These are phyloP conservation scores for Morinoia aosen DNA, from an alignment of 2,888 invertebrate species.

Conservation along the genomic window DNA sequence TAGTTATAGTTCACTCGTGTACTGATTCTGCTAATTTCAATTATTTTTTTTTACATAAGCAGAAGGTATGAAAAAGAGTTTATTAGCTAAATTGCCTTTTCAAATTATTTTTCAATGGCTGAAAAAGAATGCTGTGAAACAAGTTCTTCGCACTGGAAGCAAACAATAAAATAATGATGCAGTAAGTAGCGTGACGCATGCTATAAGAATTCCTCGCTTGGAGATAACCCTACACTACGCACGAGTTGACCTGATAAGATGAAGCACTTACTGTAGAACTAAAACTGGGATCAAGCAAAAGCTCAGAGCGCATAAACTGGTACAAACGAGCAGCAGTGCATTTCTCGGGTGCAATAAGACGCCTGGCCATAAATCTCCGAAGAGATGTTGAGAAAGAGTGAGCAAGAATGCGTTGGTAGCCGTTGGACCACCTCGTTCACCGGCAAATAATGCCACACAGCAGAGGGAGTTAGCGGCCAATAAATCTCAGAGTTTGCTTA, in stretches of 20 bases:
- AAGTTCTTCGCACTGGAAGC: no score
- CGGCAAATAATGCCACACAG: not conserved
- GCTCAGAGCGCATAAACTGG: not conserved
- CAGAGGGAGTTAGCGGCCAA: constrained; percentile 1
- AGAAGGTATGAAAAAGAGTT: no score
- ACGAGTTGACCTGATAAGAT: not conserved
- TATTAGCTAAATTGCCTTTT: no score
- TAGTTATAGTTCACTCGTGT: no score
- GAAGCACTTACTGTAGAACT: not conserved
- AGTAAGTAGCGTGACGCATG: no score
- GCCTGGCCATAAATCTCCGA: not conserved
- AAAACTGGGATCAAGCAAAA: not conserved
- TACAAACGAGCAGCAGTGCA: not conserved
- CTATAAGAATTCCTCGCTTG: not conserved
- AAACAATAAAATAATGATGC: no score
- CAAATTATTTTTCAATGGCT: no score
- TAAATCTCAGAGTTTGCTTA: constrained; percentile 35
- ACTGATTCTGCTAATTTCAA: no score
- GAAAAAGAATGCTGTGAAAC: no score
- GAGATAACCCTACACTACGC: not conserved
- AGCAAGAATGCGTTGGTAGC: not conserved
- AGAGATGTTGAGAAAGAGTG: not conserved
- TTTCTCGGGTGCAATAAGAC: not conserved
- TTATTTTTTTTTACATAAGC: no score
- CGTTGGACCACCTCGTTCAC: not conserved